Percentiles rank a stretch among this genome's conserved stretches.
These are phyloP conservation scores for Silurus meridionalis DNA, from an alignment of 2,113 vertebrate species.

Conservation along the genomic window DNA sequence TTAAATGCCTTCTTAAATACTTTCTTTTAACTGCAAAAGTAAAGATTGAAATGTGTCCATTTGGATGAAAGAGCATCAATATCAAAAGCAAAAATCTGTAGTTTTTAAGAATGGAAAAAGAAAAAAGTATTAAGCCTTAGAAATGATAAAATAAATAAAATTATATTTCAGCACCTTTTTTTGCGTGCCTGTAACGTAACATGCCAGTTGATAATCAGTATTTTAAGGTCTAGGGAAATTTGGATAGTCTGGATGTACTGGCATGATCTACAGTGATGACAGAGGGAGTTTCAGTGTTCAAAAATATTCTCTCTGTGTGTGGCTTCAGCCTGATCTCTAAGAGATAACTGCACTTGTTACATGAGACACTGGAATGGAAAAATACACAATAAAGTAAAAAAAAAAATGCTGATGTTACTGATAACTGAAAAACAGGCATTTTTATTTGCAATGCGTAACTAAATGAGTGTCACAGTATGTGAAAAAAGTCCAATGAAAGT, in stretches of 20 bases:
- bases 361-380: constrained; percentile 32
- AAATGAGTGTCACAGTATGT: not conserved
- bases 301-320: constrained; percentile 28
- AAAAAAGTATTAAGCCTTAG: not conserved
- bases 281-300: constrained; percentile 39
- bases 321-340: constrained; percentile 16
- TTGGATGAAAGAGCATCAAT: not conserved
- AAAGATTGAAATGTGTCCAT: constrained; percentile 5
- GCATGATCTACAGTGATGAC: constrained; percentile 36
- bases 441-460: not conserved
- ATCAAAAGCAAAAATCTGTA: not conserved
- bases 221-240: not conserved
- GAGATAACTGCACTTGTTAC: constrained; percentile 34
- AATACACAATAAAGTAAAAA: constrained; percentile 3
- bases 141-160: not conserved
- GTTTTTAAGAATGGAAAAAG: not conserved
- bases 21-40: not conserved
- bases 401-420: not conserved
- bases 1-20: not conserved
- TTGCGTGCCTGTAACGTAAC: not conserved
- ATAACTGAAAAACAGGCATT: not conserved
- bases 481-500: not conserved
- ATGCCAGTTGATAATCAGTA: not conserved
- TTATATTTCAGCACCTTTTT: not conserved
- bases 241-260: constrained; percentile 1